These are phyloP conservation scores for Eulacestoma nigropectus DNA, from an alignment of 2,113 vertebrate species.

Conservation along the genomic window DNA sequence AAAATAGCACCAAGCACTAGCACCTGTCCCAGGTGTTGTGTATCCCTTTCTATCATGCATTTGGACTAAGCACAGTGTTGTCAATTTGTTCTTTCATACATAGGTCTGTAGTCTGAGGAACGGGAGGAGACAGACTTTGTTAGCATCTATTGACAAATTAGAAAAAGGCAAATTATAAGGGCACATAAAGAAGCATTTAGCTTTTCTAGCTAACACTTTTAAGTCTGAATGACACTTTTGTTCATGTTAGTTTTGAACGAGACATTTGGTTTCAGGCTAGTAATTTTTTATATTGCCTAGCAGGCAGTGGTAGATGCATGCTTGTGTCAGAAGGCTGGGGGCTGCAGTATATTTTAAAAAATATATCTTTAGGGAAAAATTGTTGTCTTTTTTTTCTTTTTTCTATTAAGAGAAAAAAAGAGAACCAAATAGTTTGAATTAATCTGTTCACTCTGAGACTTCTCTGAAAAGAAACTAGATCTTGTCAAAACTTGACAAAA, in stretches of 20 bases:
- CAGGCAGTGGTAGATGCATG: not conserved
- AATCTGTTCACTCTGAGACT: not conserved
- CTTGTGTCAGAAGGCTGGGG: not conserved
- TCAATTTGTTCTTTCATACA: not conserved
- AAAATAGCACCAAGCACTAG: not conserved
- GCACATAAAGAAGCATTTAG: not conserved
- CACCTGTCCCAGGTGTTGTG: not conserved
- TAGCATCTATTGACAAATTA: not conserved
- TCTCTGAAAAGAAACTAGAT: not conserved
- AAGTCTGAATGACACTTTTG: not conserved
- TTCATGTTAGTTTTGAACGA: not conserved
- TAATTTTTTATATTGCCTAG: not conserved
- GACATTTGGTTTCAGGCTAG: not conserved
- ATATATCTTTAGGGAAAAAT: not conserved
- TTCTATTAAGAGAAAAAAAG: not conserved
- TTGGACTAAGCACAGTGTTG: not conserved
- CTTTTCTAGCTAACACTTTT: not conserved
- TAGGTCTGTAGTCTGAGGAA: not conserved
- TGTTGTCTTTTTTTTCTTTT: not conserved
- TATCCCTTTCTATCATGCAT: not conserved
- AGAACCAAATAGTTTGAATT: not conserved
- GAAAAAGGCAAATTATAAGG: not conserved
- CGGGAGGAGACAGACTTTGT: not conserved
- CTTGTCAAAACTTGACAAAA: constrained; percentile 12
- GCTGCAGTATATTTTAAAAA: not conserved